These are phyloP conservation scores for Girardia tigrina DNA, from an alignment of 2,888 invertebrate species.

Conservation along the genomic window DNA sequence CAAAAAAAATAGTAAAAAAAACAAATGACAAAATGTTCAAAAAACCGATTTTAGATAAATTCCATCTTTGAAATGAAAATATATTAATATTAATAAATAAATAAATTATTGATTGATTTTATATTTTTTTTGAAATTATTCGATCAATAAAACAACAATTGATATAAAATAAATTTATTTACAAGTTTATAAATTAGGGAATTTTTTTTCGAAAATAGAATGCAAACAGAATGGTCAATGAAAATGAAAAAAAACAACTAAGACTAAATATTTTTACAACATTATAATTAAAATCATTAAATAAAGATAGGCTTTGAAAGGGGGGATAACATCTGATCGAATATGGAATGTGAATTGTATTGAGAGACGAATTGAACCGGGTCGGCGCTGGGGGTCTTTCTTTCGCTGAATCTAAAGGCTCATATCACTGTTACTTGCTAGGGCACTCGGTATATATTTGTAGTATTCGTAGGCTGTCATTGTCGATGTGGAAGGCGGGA, in stretches of 20 bases:
- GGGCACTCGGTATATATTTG: constrained; percentile 26
- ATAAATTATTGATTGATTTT: too few species aligned
- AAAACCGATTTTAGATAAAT: too few species aligned
- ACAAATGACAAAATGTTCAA: too few species aligned
- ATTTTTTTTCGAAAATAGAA: too few species aligned
- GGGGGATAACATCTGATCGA: neutral
- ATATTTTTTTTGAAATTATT: too few species aligned
- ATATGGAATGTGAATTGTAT: neutral
- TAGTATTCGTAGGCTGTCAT: constrained; percentile 32
- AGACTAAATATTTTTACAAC: neutral
- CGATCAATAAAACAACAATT: too few species aligned
- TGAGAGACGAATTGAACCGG: neutral
- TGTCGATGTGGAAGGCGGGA: neutral
- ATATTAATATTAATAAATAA: too few species aligned
- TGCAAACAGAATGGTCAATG: constrained; percentile 5
- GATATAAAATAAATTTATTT: too few species aligned
- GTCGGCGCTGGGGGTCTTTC: too few species aligned
- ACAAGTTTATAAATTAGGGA: too few species aligned
- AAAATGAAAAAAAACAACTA: neutral
- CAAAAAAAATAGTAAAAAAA: too few species aligned
- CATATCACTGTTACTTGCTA: constrained; percentile 28
- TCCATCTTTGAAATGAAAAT: too few species aligned
- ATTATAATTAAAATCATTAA: neutral
- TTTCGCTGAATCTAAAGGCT: neutral
- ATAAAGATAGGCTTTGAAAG: neutral